phyloP scores from a whole-genome alignment of 2,797 vertebrate genomes.

The Platyrinchus mystaceus region DNA sequence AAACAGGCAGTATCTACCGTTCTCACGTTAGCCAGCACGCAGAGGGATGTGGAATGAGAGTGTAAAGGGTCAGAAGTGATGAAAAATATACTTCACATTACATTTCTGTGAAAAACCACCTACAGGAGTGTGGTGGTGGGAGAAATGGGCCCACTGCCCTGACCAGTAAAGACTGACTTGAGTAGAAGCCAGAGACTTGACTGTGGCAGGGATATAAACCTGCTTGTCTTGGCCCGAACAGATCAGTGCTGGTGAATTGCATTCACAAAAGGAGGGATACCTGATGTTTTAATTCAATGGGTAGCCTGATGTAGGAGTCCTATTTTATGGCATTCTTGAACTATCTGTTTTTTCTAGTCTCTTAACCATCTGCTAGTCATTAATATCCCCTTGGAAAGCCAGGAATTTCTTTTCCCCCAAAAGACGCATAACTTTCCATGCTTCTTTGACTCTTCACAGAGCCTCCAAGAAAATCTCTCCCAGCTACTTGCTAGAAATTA shows the following conservation, averaged over 20 bases:
- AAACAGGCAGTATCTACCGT: background rate
- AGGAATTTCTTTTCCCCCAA: background rate
- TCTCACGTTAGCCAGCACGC: background rate
- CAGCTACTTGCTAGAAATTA: conserved; percentile 6
- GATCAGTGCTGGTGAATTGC: background rate
- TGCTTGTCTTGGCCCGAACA: background rate
- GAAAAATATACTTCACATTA: background rate
- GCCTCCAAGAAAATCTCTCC: conserved; percentile 10
- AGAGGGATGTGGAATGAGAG: background rate
- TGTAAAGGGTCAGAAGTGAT: background rate
- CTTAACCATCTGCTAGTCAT: conserved; percentile 48
- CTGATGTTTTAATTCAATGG: background rate
- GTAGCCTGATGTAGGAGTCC: background rate
- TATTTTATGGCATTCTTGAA: background rate
- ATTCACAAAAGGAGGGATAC: background rate
- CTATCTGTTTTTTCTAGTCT: background rate
- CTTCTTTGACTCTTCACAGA: background rate
- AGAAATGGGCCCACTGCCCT: background rate
- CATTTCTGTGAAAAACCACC: conserved; percentile 1
- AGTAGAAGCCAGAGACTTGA: background rate
- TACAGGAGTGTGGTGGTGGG: background rate
- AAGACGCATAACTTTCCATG: background rate
- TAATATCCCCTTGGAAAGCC: conserved; percentile 5
- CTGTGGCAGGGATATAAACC: background rate
- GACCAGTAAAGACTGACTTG: background rate